Evolutionary conservation across 2,113 vertebrate species (phyloP).

Genomic region (Atrichornis clamosus): DNA sequence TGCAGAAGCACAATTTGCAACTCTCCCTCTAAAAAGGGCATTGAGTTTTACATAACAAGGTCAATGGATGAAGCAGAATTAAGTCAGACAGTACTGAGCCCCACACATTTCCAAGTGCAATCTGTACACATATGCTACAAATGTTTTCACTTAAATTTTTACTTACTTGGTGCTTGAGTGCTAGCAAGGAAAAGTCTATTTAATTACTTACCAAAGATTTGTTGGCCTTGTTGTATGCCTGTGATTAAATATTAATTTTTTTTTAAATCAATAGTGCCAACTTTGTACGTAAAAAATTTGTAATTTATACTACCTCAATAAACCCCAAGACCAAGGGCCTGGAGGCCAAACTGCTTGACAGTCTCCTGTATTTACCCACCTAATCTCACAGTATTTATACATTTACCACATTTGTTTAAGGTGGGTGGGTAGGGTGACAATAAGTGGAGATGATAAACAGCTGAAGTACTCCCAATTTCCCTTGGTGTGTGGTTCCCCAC

Average conservation of each 20-base stretch:
- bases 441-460: not conserved
- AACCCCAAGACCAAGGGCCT: not conserved
- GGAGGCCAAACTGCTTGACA: not conserved
- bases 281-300: not conserved
- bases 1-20: conserved; percentile 35
- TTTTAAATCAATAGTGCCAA: conserved; percentile 24
- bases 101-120: conserved; percentile 16
- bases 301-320: not conserved
- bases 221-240: not conserved
- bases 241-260: conserved; percentile 50
- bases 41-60: conserved; percentile 61
- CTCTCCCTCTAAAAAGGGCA: conserved; percentile 29
- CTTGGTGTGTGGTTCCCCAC: not conserved
- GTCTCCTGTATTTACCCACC: not conserved
- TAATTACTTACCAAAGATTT: not conserved
- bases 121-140: not conserved
- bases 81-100: not conserved
- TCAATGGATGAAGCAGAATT: conserved; percentile 40
- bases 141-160: not conserved
- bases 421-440: not conserved
- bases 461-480: not conserved
- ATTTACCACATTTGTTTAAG: not conserved
- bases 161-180: not conserved
- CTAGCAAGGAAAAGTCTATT: conserved; percentile 6
- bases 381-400: not conserved